Evolutionary conservation across 2,888 invertebrate genomes (phyloP), one percentile per base, ranked within the genome.

Genomic region (Nymphalis polychloros): DNA sequence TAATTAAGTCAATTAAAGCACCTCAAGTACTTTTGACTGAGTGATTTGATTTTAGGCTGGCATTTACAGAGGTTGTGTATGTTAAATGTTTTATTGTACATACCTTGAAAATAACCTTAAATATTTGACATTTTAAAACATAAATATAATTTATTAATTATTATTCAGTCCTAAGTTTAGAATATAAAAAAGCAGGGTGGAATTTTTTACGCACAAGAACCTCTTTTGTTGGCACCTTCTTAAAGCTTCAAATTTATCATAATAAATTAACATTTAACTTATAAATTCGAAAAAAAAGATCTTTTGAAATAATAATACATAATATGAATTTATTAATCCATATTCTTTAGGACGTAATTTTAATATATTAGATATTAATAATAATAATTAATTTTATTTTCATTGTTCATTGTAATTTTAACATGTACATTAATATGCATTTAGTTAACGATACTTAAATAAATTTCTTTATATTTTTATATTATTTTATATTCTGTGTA

Each of bases 151-250:
- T 19, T 35, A 53, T 23, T 6, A 49, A 41, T 57, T 57, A 41
- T 35, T 31, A 57, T 57, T 35, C n/a, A 35, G 35, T 49, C 19
- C 17, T 57, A 41, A 57, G 57, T 49, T 59, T 52, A n/a, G 31
- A 55, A 55, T 55, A 55, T 55, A 55, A 55, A 53, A 62, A 86
- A 81, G 86, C 88, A 89, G 88, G 88, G 88, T 81, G 76, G 78
- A 71, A 80, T 60, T 16, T 65, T 81, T 78, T 72, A 85, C 89
- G 89, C 89, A 89, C 89, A 89, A 88, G 78, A 63, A 79, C 79
- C 79, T 75, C 76, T 70, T 68, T 74, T 72, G 70, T 73, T 70
- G 59, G 20, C 23, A 52, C 48, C 50, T 47, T n/a, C 13, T 61
- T 50, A 47, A 19, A 47, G 65, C 65, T 60, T 65, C 31, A 59